Conservation (phyloP, 2,888 invertebrate genomes). For the Gnatocerus cornutus region DNA sequence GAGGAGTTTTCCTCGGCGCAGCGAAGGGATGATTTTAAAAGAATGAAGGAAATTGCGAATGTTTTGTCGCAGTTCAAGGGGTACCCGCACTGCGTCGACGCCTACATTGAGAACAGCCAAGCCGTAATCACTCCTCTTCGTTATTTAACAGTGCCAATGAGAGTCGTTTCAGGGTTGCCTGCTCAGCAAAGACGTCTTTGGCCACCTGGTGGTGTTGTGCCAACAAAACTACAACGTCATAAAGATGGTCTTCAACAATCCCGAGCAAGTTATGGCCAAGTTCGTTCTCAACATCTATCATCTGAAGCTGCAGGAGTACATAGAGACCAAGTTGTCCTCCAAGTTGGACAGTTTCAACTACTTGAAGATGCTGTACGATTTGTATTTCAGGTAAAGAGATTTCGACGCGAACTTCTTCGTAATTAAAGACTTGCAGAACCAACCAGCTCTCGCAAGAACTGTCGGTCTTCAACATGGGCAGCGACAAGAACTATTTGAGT, state of each 20-base stretch:
- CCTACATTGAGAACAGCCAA: constrained; percentile 97
- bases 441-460: constrained; percentile 83
- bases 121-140: constrained; percentile 75
- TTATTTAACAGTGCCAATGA: constrained; percentile 13
- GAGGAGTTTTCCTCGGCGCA: constrained; percentile 96
- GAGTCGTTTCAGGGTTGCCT: constrained; percentile 79
- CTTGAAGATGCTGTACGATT: constrained; percentile 88
- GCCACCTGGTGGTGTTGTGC: constrained; percentile 91
- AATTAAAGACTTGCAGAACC: constrained; percentile 74
- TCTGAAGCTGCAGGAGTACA: constrained; percentile 89
- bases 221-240: constrained; percentile 89
- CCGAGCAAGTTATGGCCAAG: constrained; percentile 98
- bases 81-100: constrained; percentile 96
- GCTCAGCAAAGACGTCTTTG: constrained; percentile 91
- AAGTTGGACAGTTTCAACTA: constrained; percentile 91
- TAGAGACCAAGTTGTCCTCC: constrained; percentile 86
- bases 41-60: constrained; percentile 95
- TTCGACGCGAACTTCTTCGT: constrained; percentile 17
- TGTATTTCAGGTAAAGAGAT: constrained; percentile 85
- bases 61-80: constrained; percentile 97
- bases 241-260: constrained; percentile 93
- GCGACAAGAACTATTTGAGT: constrained; percentile 84
- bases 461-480: constrained; percentile 83
- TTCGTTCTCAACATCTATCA: constrained; percentile 97
- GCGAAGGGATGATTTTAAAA: constrained; percentile 84